These are phyloP conservation scores for Dicycla oo DNA, from an alignment of 2,888 invertebrate species.

Conservation along the genomic window DNA sequence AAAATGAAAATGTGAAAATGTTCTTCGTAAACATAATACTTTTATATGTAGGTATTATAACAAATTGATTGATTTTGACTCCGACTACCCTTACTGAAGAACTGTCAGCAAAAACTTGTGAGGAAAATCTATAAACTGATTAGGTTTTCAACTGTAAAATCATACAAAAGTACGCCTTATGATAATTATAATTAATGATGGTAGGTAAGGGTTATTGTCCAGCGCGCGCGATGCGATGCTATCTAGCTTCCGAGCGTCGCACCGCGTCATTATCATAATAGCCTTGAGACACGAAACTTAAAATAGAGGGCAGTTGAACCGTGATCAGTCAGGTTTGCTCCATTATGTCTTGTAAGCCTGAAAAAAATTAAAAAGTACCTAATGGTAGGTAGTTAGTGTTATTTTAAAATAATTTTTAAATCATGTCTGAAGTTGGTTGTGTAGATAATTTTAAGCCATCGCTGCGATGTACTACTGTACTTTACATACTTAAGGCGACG, in stretches of 20 bases:
- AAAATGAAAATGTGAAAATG: too few relatives aligned
- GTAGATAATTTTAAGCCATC: not conserved
- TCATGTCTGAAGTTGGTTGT: not conserved
- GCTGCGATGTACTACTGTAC: not conserved
- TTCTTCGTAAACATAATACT: slow-evolving; percentile 5
- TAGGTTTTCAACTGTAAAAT: slow-evolving; percentile 51
- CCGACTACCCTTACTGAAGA: not conserved
- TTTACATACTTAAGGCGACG: not conserved
- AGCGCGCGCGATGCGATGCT: slow-evolving; percentile 87
- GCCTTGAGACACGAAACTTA: slow-evolving; percentile 85
- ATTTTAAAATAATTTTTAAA: not conserved
- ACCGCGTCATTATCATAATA: slow-evolving; percentile 87
- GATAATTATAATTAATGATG: slow-evolving; percentile 86
- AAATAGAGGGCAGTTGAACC: slow-evolving; percentile 72
- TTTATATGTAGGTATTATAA: not conserved
- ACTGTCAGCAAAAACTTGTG: not conserved
- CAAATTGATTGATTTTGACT: slow-evolving; percentile 9
- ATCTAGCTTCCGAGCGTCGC: slow-evolving; percentile 88
- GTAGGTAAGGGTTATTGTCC: slow-evolving; percentile 88
- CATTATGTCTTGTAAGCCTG: slow-evolving; percentile 74
- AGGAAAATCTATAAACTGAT: slow-evolving; percentile 30
- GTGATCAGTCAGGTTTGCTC: slow-evolving; percentile 84
- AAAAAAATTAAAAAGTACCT: slow-evolving; percentile 1
- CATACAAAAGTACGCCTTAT: slow-evolving; percentile 75
- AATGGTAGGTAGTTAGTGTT: slow-evolving; percentile 10